These are phyloP conservation scores for Chironomus riparius DNA, from an alignment of 2,888 invertebrate species.

Conservation along the genomic window DNA sequence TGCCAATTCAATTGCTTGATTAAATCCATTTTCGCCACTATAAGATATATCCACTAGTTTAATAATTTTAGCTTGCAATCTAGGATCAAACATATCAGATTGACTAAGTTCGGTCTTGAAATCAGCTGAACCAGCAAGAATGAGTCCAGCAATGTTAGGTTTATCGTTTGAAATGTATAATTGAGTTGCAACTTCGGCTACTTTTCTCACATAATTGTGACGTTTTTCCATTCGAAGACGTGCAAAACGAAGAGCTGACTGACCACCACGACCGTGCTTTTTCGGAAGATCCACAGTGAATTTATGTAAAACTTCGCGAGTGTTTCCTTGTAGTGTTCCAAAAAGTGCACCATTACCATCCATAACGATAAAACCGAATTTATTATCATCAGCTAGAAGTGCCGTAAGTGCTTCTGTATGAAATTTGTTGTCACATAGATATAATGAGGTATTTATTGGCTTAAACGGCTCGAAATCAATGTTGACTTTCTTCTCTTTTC, in stretches of 20 bases:
- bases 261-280: conserved; percentile 99
- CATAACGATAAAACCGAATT: conserved; percentile 99
- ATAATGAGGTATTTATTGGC: conserved; percentile 98
- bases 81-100: conserved; percentile 99
- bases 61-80: conserved; percentile 95
- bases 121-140: conserved; percentile 97
- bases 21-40: conserved; percentile 99
- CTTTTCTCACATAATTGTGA: conserved; percentile 98
- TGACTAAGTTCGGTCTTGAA: conserved; percentile 99
- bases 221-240: conserved; percentile 99
- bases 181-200: conserved; percentile 93
- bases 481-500: conserved; percentile 99
- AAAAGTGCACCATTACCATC: conserved; percentile 99
- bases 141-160: conserved; percentile 93
- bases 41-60: conserved; percentile 99
- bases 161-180: conserved; percentile 96
- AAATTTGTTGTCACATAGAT: conserved; percentile 99
- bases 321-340: conserved; percentile 71
- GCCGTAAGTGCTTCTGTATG: conserved; percentile 95
- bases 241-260: conserved; percentile 98
- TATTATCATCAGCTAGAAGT: conserved; percentile 95
- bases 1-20: conserved; percentile 98
- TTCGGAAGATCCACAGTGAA: conserved; percentile 88
- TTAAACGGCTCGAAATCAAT: conserved; percentile 99
- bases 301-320: conserved; percentile 43